Conservation (phyloP, 2,888 invertebrate genomes). For the Papilio protenor region DNA sequence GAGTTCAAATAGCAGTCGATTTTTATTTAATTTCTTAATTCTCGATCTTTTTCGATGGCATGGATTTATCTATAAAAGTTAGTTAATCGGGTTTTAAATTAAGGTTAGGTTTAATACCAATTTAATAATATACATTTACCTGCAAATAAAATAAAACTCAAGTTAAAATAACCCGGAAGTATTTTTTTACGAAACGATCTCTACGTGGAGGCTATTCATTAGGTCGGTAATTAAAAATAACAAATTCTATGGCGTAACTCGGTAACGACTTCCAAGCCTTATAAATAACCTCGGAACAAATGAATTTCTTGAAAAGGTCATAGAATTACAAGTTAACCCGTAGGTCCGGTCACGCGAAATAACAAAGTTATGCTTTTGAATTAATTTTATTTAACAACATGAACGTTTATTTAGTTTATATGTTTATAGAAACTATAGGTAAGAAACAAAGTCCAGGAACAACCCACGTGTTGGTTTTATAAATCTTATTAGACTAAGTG, state of each 20-base stretch:
- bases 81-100: too few species aligned
- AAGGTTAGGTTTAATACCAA: background rate
- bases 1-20: too few species aligned
- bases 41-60: too few species aligned
- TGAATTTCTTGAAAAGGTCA: slow-evolving; percentile 43
- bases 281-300: slow-evolving; percentile 41
- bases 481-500: too few species aligned
- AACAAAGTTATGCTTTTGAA: background rate
- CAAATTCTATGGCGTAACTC: slow-evolving; percentile 42
- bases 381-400: background rate
- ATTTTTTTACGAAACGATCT: slow-evolving; percentile 35
- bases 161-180: slow-evolving; percentile 21
- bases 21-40: too few species aligned
- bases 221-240: slow-evolving; percentile 41
- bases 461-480: too few species aligned
- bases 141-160: slow-evolving; percentile 3
- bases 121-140: background rate
- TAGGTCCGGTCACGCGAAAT: slow-evolving; percentile 34
- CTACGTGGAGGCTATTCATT: slow-evolving; percentile 34
- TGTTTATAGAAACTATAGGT: background rate
- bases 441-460: background rate
- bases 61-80: too few species aligned
- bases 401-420: background rate
- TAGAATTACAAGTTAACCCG: slow-evolving; percentile 38
- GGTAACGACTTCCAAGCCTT: slow-evolving; percentile 39